Percentiles rank a stretch among this genome's conserved stretches.
These are phyloP conservation scores for Gortyna flavago DNA, from an alignment of 2,888 invertebrate genomes.

Conservation along the genomic window DNA sequence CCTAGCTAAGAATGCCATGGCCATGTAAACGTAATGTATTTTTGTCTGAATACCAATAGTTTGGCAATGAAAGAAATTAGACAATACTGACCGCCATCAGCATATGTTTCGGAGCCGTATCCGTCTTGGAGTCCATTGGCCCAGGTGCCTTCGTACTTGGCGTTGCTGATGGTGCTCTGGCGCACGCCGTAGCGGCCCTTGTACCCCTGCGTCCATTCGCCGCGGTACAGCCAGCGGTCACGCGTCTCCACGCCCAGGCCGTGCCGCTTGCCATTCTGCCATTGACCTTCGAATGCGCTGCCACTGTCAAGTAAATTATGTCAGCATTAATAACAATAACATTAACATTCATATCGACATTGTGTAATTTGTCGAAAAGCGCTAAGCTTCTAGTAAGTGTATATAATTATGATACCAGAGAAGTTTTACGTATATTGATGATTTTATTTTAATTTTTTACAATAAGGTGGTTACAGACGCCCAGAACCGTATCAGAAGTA, in stretches of 20 bases:
- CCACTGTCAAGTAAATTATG: conserved; percentile 92
- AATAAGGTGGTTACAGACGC: neutral
- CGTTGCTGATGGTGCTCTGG: conserved; percentile 98
- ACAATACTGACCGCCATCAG: conserved; percentile 97
- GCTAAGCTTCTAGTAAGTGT: neutral
- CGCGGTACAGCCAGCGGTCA: conserved; percentile 99
- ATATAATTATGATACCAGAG: neutral
- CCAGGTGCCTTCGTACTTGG: conserved; percentile 99
- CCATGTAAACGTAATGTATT: conserved; percentile 82
- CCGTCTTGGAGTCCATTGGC: conserved; percentile 99
- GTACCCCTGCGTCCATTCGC: conserved; percentile 99
- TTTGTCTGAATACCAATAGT: conserved; percentile 81
- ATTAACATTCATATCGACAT: neutral
- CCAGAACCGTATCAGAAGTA: neutral
- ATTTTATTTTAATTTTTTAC: neutral
- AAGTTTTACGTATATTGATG: neutral
- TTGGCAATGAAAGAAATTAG: conserved; percentile 79
- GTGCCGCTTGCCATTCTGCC: conserved; percentile 99
- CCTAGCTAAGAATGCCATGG: conserved; percentile 79
- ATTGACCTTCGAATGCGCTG: conserved; percentile 99
- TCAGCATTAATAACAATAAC: conserved; percentile 19
- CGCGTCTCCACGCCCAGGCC: conserved; percentile 99
- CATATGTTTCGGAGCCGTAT: conserved; percentile 99
- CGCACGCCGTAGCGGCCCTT: conserved; percentile 99
- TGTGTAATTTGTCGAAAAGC: neutral